Evolutionary conservation across 2,113 vertebrate genomes (phyloP).

Genomic region (Zootoca vivipara): DNA sequence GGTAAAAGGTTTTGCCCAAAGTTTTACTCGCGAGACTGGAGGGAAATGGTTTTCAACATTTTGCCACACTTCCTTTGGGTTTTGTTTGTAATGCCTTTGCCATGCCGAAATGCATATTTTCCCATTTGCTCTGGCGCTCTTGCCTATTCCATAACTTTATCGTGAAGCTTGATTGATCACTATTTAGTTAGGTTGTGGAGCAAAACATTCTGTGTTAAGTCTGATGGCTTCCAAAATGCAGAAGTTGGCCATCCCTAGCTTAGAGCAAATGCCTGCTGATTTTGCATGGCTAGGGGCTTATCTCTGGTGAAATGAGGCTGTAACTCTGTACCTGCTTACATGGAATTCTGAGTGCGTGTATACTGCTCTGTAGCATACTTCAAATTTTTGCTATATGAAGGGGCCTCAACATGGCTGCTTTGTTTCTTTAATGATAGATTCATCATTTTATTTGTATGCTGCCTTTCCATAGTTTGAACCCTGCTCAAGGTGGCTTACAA

Average conservation of each 20-base stretch:
- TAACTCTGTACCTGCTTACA: background rate
- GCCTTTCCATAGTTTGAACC: too few relatives aligned
- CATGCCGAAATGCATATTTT: background rate
- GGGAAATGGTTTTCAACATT: background rate
- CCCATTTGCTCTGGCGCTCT: background rate
- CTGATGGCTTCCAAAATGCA: background rate
- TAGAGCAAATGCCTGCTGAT: background rate
- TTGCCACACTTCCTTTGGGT: background rate
- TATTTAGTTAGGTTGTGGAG: background rate
- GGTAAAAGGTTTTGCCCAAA: background rate
- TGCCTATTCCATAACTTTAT: background rate
- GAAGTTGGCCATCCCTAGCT: background rate
- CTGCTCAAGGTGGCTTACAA: too few relatives aligned
- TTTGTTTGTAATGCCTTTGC: background rate
- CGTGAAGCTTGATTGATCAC: background rate
- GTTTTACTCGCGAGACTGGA: background rate
- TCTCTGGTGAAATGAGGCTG: background rate
- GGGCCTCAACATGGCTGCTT: background rate
- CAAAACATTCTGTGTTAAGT: background rate
- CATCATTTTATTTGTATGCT: too few relatives aligned
- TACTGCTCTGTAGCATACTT: background rate
- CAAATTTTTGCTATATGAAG: background rate
- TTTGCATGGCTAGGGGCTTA: background rate
- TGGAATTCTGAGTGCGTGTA: background rate
- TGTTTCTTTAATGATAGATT: too few relatives aligned